phyloP scores from a whole-genome alignment of 2,888 invertebrate species.

The Clepsis dumicolana region DNA sequence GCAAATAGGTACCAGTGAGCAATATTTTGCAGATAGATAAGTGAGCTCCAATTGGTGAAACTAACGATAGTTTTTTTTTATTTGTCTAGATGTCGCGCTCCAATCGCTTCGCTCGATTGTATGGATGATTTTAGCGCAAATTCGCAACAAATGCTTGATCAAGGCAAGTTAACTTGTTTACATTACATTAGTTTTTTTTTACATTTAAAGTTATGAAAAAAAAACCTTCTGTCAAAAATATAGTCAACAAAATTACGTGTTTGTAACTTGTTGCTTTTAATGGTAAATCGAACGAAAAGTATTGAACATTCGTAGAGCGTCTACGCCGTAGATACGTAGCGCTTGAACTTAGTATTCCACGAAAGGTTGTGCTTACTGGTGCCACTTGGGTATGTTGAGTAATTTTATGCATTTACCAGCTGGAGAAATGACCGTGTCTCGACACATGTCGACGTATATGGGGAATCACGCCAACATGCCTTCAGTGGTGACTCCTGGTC shows the following conservation, averaged over 20 bases:
- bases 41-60: neutral
- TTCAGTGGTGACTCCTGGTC: slow-evolving; percentile 91
- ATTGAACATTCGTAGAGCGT: neutral
- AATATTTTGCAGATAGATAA: neutral
- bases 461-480: slow-evolving; percentile 87
- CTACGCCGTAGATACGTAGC: neutral
- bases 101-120: slow-evolving; percentile 96
- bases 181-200: too few species aligned
- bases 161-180: slow-evolving; percentile 65
- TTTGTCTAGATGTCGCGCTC: slow-evolving; percentile 92
- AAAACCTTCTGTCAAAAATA: too few species aligned
- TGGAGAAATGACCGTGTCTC: slow-evolving; percentile 72
- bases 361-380: neutral
- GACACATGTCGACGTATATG: slow-evolving; percentile 83
- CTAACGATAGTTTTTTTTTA: slow-evolving; percentile 43
- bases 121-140: slow-evolving; percentile 96
- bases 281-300: neutral
- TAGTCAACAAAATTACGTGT: neutral
- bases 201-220: too few species aligned
- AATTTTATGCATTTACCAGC: slow-evolving; percentile 50
- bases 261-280: too few species aligned
- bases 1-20: neutral
- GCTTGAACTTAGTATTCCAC: neutral
- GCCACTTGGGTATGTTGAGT: neutral
- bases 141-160: slow-evolving; percentile 84